Percentiles rank a stretch among this genome's conserved stretches.
Evolutionary conservation across 2,888 invertebrate species (phyloP).

Genomic region (Habrosyne pyritoides): DNA sequence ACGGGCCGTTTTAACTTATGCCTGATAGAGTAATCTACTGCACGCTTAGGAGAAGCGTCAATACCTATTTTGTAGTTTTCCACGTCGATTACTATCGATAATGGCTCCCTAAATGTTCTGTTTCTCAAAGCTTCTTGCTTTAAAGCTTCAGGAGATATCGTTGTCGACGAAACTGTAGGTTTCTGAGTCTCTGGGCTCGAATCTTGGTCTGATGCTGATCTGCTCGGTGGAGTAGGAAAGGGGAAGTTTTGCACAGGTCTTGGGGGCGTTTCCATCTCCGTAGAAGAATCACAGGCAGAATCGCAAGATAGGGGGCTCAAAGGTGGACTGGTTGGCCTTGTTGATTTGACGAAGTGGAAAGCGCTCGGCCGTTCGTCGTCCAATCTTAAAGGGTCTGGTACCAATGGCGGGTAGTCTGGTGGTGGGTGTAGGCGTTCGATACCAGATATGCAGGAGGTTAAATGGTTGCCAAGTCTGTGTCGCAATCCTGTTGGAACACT

Average conservation of each 20-base stretch:
- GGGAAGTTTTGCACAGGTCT: constrained; percentile 70
- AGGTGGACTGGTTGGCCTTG: constrained; percentile 85
- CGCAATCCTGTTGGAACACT: constrained; percentile 84
- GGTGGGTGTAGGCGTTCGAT: constrained; percentile 67
- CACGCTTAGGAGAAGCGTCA: constrained; percentile 76
- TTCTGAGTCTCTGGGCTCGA: constrained; percentile 79
- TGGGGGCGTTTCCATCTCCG: constrained; percentile 80
- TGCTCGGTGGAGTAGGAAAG: constrained; percentile 84
- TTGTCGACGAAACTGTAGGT: constrained; percentile 80
- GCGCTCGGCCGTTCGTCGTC: constrained; percentile 75
- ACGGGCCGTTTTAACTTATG: constrained; percentile 69
- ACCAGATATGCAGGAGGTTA: constrained; percentile 85
- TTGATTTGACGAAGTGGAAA: constrained; percentile 70
- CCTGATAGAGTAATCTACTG: constrained; percentile 75
- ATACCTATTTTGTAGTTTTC: constrained; percentile 79
- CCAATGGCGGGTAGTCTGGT: constrained; percentile 79
- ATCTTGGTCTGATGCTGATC: constrained; percentile 82
- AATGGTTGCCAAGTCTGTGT: constrained; percentile 86
- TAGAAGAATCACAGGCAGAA: constrained; percentile 86
- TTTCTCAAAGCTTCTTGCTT: constrained; percentile 62
- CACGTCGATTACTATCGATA: constrained; percentile 77
- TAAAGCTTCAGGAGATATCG: constrained; percentile 73
- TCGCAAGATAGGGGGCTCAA: constrained; percentile 88
- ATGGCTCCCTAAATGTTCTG: constrained; percentile 73
- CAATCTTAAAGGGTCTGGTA: constrained; percentile 79